Evolutionary conservation across 2,888 invertebrate genomes (phyloP).

Genomic region (Elmis aenea): DNA sequence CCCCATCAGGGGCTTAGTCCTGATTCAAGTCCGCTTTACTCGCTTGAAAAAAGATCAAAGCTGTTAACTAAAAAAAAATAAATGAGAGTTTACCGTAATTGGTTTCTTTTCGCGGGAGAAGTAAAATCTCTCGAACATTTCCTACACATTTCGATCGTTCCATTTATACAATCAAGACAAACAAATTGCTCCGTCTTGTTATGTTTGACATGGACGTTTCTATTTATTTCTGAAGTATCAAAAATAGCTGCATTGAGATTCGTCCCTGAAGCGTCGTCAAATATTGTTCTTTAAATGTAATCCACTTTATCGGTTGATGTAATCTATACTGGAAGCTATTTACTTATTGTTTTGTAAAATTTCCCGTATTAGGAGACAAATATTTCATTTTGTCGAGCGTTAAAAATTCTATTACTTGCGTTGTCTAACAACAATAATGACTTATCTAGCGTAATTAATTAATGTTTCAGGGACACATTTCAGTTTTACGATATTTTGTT

Average conservation of each 20-base stretch:
- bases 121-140: too few relatives aligned
- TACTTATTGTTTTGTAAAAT: constrained; percentile 22
- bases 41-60: constrained; percentile 16
- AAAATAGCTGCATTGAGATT: constrained; percentile 10
- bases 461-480: too few relatives aligned
- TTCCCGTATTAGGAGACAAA: too few relatives aligned
- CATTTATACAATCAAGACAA: too few relatives aligned
- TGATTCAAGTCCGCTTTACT: constrained; percentile 16
- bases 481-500: too few relatives aligned
- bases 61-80: constrained; percentile 10
- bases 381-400: too few relatives aligned
- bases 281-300: constrained; percentile 14
- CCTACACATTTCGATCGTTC: too few relatives aligned
- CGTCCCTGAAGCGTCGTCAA: constrained; percentile 16
- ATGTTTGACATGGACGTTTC: constrained; percentile 3
- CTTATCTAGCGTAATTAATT: too few relatives aligned
- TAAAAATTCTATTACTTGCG: too few relatives aligned
- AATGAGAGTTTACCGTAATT: constrained; percentile 18
- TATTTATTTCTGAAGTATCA: constrained; percentile 5
- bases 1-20: constrained; percentile 22
- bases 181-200: constrained; percentile 2
- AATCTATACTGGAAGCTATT: constrained; percentile 22
- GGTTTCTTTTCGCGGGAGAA: constrained; percentile 18
- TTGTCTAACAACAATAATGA: too few relatives aligned
- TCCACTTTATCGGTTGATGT: constrained; percentile 19